A percentile compares a stretch with the other conserved stretches of the same genome.
Evolutionary conservation across 2,888 invertebrate genomes (phyloP).

Genomic region (Beris chalybata): DNA sequence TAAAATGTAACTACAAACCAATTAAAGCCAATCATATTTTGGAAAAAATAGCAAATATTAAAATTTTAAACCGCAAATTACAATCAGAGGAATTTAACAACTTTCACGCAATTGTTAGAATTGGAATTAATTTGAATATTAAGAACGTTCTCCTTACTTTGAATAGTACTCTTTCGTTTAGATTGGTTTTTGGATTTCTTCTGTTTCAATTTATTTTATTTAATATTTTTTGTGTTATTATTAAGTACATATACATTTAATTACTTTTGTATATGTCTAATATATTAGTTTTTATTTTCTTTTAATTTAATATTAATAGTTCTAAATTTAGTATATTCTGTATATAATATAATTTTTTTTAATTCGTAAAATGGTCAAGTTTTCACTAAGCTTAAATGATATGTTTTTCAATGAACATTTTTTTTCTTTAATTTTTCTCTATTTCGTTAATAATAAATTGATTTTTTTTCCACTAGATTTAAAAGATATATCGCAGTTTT

Average conservation of each 20-base stretch:
- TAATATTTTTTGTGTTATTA: background rate
- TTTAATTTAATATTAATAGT: constrained; percentile 31
- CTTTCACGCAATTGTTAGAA: background rate
- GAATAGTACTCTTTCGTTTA: background rate
- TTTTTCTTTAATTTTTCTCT: constrained; percentile 21
- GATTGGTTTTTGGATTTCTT: background rate
- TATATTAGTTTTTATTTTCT: constrained; percentile 33
- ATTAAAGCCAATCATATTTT: no score
- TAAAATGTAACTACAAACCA: no score
- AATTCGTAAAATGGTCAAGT: constrained; percentile 41
- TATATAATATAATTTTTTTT: constrained; percentile 35
- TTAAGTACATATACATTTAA: constrained; percentile 21
- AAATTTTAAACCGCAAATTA: no score
- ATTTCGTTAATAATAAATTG: constrained; percentile 14
- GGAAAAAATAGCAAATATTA: no score
- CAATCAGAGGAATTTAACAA: background rate
- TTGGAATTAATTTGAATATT: background rate
- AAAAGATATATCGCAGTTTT: no score
- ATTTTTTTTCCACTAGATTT: no score
- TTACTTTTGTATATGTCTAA: constrained; percentile 33
- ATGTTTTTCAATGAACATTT: constrained; percentile 41
- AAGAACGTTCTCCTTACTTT: background rate
- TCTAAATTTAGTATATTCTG: constrained; percentile 33
- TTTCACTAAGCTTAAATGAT: constrained; percentile 42
- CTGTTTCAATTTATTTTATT: background rate